phyloP scores from a whole-genome alignment of 2,888 invertebrate species.

The Ectobius pallidus region DNA sequence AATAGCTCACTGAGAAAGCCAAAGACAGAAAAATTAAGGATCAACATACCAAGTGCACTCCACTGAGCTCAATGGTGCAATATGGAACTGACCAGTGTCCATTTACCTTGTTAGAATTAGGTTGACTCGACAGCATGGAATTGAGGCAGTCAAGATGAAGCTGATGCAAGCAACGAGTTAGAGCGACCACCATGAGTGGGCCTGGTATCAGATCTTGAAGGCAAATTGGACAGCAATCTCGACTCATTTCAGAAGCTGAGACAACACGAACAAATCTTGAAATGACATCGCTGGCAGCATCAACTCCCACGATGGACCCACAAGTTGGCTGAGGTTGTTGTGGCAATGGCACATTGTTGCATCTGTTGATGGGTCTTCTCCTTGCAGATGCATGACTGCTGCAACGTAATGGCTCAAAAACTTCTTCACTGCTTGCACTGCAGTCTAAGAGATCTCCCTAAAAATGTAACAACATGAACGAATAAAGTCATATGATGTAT shows the following conservation, averaged over 20 bases:
- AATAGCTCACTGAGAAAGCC: no score
- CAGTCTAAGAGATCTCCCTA: constrained; percentile 67
- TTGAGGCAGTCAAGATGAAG: constrained; percentile 82
- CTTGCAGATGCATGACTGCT: not conserved
- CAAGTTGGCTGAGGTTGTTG: not conserved
- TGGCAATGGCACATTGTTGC: not conserved
- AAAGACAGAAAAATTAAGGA: no score
- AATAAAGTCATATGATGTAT: no score
- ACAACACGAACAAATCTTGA: constrained; percentile 73
- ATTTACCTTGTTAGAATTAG: constrained; percentile 51
- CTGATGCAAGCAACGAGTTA: constrained; percentile 77
- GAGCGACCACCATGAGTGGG: constrained; percentile 63
- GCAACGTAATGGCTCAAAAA: constrained; percentile 57
- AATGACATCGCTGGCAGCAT: constrained; percentile 66
- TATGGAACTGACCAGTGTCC: no score
- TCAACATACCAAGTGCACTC: no score
- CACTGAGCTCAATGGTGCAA: no score
- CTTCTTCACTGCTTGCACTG: constrained; percentile 75
- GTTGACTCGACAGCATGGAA: constrained; percentile 71
- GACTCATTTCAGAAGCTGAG: constrained; percentile 63
- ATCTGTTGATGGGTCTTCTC: constrained; percentile 1
- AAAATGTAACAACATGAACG: not conserved
- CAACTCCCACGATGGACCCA: constrained; percentile 55
- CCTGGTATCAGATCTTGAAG: constrained; percentile 63
- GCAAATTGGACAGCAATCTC: constrained; percentile 69